Evolutionary conservation across 2,797 vertebrate species (phyloP).

Genomic region (Rhinogobio ventralis): DNA sequence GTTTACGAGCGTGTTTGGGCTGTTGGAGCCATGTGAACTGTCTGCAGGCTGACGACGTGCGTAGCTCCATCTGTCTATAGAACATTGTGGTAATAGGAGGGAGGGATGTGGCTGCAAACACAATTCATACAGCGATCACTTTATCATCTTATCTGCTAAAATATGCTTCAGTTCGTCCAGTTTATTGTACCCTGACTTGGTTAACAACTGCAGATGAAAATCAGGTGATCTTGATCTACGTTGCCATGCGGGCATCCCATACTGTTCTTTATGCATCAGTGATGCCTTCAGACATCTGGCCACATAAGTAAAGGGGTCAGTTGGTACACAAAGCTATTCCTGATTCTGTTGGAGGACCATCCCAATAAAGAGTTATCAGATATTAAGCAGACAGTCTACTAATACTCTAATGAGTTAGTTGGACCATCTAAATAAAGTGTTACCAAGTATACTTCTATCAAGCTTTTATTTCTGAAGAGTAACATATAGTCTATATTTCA

Average conservation of each 20-base stretch:
- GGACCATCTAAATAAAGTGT: too few relatives aligned
- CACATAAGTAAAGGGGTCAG: conserved; percentile 35
- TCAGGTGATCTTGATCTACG: conserved; percentile 8
- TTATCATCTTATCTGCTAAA: conserved; percentile 25
- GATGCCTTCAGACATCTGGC: conserved; percentile 43
- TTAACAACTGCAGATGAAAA: conserved; percentile 24
- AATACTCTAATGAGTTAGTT: too few relatives aligned
- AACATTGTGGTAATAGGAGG: conserved; percentile 38
- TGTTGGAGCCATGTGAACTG: not conserved
- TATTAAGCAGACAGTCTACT: too few relatives aligned
- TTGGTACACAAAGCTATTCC: conserved; percentile 1
- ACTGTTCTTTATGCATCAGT: not conserved
- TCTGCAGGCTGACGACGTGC: not conserved
- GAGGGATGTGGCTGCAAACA: conserved; percentile 37
- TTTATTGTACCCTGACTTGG: conserved; percentile 5
- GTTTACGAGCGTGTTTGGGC: conserved; percentile 24
- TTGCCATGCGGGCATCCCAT: conserved; percentile 1
- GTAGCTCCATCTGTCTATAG: conserved; percentile 19
- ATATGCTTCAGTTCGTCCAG: conserved; percentile 14
- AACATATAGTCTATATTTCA: not conserved
- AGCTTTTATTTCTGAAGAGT: not conserved
- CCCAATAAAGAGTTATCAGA: too few relatives aligned
- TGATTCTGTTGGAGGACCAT: not conserved
- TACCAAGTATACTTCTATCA: not conserved
- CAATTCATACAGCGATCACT: conserved; percentile 11